Conservation (phyloP, 2,888 invertebrate species). For the Leucozona laternaria region DNA sequence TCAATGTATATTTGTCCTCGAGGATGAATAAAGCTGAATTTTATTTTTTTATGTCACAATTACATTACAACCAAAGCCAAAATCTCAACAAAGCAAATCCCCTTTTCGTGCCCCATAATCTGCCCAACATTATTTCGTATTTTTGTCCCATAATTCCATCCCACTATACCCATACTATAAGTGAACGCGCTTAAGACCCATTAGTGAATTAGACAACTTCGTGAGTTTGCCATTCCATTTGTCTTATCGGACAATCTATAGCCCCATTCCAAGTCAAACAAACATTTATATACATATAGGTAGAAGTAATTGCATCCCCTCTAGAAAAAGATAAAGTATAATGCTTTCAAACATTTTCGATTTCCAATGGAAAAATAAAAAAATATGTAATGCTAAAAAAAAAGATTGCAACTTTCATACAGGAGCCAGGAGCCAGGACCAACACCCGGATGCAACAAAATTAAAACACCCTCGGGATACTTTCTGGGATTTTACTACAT, state of each 20-base stretch:
- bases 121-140: constrained; percentile 1
- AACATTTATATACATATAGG: too few relatives aligned
- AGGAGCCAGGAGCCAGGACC: constrained; percentile 1
- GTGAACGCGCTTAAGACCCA: constrained; percentile 47
- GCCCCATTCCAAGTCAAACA: not conserved
- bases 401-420: not conserved
- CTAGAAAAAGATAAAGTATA: constrained; percentile 25
- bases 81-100: constrained; percentile 31
- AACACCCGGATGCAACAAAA: constrained; percentile 42
- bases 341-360: constrained; percentile 45
- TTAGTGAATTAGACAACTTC: constrained; percentile 57
- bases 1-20: not conserved
- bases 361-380: constrained; percentile 2
- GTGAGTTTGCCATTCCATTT: constrained; percentile 13
- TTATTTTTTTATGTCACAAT: not conserved
- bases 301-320: not conserved
- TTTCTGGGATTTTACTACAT: constrained; percentile 45
- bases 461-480: constrained; percentile 56
- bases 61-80: not conserved
- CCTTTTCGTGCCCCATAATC: constrained; percentile 49
- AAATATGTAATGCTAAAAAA: not conserved
- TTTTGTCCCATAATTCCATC: constrained; percentile 39
- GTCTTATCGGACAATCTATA: constrained; percentile 20
- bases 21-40: not conserved
- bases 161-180: not conserved